Evolutionary conservation across 2,888 invertebrate species (phyloP).

Genomic region (Dioctria rufipes): DNA sequence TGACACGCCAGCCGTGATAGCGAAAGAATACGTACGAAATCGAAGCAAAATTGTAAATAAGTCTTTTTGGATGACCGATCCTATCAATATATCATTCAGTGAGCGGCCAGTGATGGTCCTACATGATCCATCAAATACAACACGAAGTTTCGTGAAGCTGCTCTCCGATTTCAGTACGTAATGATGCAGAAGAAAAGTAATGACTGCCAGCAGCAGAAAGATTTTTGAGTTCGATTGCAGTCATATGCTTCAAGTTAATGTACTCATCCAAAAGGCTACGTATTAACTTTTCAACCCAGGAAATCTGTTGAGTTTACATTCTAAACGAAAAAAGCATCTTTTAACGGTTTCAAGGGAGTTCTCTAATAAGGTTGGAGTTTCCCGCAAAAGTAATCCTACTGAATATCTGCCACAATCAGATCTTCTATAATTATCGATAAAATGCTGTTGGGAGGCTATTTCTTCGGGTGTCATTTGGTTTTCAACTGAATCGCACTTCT

Average conservation of each 20-base stretch:
- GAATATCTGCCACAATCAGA: not conserved
- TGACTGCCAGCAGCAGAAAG: not conserved
- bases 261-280: not conserved
- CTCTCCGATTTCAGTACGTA: not conserved
- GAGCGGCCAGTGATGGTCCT: not conserved
- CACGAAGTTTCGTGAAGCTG: not conserved
- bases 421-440: not conserved
- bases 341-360: not conserved
- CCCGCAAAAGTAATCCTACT: not conserved
- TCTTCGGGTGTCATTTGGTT: not conserved
- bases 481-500: not conserved
- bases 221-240: not conserved
- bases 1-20: not conserved
- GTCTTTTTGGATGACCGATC: not conserved
- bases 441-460: not conserved
- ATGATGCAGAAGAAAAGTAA: not conserved
- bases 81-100: not conserved
- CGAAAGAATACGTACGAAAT: not conserved
- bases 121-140: conserved; percentile 10
- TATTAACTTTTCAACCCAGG: not conserved
- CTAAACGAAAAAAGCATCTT: not conserved
- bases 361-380: not conserved
- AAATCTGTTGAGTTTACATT: not conserved
- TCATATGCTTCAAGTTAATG: not conserved
- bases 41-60: not conserved